A percentile compares a stretch with the other conserved stretches of the same genome.
phyloP scores from a whole-genome alignment of 2,888 invertebrate genomes.

The Tinea pellionella region DNA sequence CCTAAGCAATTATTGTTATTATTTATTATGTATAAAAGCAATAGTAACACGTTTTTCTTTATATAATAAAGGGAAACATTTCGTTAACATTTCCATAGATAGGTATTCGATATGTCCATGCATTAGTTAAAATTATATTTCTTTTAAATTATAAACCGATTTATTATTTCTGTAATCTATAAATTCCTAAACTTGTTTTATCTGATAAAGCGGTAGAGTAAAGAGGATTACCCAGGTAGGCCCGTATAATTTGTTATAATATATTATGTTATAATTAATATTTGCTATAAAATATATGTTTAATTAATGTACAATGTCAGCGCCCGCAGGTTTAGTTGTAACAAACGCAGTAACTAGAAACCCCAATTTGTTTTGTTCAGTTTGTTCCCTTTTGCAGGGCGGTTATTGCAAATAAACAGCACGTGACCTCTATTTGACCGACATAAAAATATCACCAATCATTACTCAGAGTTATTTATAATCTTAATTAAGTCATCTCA shows the following conservation, averaged over 20 bases:
- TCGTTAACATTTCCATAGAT: no score
- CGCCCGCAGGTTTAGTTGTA: background rate
- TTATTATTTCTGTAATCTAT: no score
- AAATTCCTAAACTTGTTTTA: no score
- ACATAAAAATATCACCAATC: conserved; percentile 47
- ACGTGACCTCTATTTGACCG: conserved; percentile 62
- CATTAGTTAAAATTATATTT: no score
- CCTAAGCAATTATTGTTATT: background rate
- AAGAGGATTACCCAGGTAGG: background rate
- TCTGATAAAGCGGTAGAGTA: no score
- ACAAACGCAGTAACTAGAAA: no score
- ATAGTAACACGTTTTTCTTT: no score
- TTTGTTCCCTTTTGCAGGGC: background rate
- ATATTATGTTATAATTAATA: background rate
- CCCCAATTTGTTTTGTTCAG: no score
- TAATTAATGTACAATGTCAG: background rate
- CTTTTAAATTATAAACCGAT: no score
- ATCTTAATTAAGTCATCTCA: conserved; percentile 53
- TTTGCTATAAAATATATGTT: background rate
- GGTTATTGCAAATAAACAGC: conserved; percentile 48
- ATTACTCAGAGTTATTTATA: conserved; percentile 52
- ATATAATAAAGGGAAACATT: no score
- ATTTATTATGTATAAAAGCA: background rate
- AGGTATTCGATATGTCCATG: no score
- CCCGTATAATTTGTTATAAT: background rate